Evolutionary conservation across 2,888 invertebrate genomes (phyloP), one percentile per base, ranked within the genome.

Genomic region (Eupeodes luniger): DNA sequence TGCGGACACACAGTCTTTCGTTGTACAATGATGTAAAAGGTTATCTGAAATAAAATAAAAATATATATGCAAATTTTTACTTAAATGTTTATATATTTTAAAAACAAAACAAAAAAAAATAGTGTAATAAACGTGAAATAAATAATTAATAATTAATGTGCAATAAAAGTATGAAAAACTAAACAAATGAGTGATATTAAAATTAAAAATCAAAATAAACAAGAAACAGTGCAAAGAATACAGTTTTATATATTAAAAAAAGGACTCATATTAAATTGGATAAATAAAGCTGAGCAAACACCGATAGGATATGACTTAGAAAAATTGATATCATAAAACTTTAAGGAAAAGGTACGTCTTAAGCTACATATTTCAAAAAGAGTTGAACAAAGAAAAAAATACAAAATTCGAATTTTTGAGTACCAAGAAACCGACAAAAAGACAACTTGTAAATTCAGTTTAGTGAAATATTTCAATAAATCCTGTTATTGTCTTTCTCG

Each of bases 11-110:
- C 76, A 87, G 83, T 87, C 83, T 49, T n/a, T 59, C 19, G 76
- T 64, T 76, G 83, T 76, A 72, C 59, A 82, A 86, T 82, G 75
- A 53, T 66, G 70, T 55, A 72, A 82, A 66, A 59, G 79, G 86
- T 82, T 59, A 47, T 5, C 27, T 34, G 16, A 59, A 14, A 16
- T 16, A 12, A 10, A 5, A 36, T 12, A 69, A 6, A 44, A 10
- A 47, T 19, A 40, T 19, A 78, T 69, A 61, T 53, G 14, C 14
- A 1, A 59, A 36, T 44, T 67, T 55, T 66, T 14, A 47, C 66
- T 57, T 34, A 16, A 57, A 57, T 44, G 16, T 44, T 64, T 44
- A 34, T 19, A 11, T 57, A 9, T n/a, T 19, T 44, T 6, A 11
- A 57, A 44, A 12, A 19, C 47, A 34, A 27, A 55, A 59, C n/a